Evolutionary conservation across 1,140 invertebrate genomes (phyloP), one percentile per base, ranked within the genome.

Genomic region (Solen grandis): DNA sequence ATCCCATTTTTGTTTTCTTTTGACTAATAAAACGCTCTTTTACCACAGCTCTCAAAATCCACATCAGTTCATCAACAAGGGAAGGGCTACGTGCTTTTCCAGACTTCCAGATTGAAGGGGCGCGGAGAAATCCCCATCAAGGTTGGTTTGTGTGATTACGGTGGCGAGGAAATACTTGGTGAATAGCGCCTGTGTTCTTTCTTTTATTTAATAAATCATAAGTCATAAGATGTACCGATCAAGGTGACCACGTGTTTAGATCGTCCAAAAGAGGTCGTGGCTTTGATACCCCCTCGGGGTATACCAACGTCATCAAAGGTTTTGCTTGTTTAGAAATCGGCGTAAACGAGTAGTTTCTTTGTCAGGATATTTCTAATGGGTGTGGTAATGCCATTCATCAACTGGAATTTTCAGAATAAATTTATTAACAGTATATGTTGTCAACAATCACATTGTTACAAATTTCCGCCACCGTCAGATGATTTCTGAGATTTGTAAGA

Each of bases 41-140:
- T 75, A 77, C 81, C 80, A 29, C 55, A 78, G 76, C 76, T 10
- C 27, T 69, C 14, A 69, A 62, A 33, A 78, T 78, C 16, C 76
- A 78, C 38, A 78, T 78, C 16, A 78, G 76, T 78, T 19, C 50
- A 22, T 29, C 19, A 22, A 69, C 76, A 25, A 57, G 35, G 36
- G n/a, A 19, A 16, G 76, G 65, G 2, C 65, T 78, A 27, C 16
- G 8, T 13, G 33, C 55, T 13, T 78, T 69, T 22, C 76, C 76
- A 8, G 8, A 38, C 27, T 78, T 78, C 35, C 4, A 25, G 1
- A 29, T 62, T 0, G 76, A 69, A 31, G 54, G 70, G 3, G 84
- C 1, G 76, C n/a, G 76, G 76, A 25, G 50, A 60, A n/a, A 78
- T 78, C 57, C 25, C 25, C 5, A 70, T 78, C 1, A 78, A 78